These are phyloP conservation scores for Cerastis rubricosa DNA, from an alignment of 2,888 invertebrate species.

Conservation along the genomic window DNA sequence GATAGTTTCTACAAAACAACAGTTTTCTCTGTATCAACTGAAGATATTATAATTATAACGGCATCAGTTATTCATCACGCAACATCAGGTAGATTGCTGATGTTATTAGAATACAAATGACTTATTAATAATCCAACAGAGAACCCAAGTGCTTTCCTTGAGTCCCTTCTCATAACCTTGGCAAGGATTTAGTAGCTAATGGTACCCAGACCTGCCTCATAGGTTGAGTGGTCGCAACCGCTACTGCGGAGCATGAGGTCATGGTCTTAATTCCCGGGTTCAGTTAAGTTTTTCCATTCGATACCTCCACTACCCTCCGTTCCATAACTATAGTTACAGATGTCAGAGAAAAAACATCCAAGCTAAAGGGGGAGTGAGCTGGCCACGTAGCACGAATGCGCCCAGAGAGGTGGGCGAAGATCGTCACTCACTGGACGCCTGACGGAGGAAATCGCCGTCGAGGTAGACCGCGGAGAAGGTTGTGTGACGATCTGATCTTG, in stretches of 20 bases:
- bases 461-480: no score
- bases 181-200: constrained; percentile 7
- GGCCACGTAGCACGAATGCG: no score
- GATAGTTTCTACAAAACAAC: background rate
- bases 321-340: no score
- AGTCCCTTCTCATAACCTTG: constrained; percentile 4
- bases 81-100: constrained; percentile 13
- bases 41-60: background rate
- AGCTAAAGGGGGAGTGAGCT: no score
- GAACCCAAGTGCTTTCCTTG: constrained; percentile 22
- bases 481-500: no score
- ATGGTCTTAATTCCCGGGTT: no score
- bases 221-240: background rate
- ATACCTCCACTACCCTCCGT: no score
- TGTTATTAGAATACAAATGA: constrained; percentile 44
- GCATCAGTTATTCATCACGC: constrained; percentile 40
- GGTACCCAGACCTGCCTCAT: background rate
- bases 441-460: no score
- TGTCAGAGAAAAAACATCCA: no score
- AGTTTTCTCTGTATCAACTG: background rate
- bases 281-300: no score
- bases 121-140: constrained; percentile 36
- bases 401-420: no score
- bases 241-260: background rate
- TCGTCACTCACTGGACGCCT: no score